Base-by-base conservation (phyloP, 2,797 vertebrate species). In the Oryzias dopingdopingensis region DNA sequence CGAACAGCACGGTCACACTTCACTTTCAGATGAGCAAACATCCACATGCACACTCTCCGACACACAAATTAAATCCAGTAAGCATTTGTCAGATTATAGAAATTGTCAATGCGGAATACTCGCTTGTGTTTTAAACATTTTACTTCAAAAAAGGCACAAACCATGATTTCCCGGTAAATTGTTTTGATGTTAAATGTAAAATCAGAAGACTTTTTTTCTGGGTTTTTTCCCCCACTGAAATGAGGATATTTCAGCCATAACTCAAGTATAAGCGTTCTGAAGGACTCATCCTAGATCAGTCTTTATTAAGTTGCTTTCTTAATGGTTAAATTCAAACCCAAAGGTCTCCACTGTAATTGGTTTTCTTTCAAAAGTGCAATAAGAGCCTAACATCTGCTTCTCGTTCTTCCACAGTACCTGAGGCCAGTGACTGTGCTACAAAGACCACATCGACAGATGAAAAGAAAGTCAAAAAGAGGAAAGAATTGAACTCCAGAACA, bases 151-250 rank as follows among this genome's bases (percentile, higher is more conserved):
- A 93, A 93, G 92, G 92, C 92, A 93, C 92, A 92, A 92, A 92
- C 92, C 93, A 92, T 90, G 88, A 93, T 91, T 93, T 92, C 87
- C 90, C 92, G 92, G 91, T 91, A 91, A 92, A 92, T 92, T 89
- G 91, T 90, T 89, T 86, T 88, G 87, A 92, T 87, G 87, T 88
- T 89, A 91, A 88, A 92, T 91, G 91, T 86, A 87, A 91, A 89
- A 88, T 80, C 46, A 74, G 91, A 87, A 88, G 79, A 91, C 76
- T 85, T 84, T 3, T 81, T 56, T 67, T 53, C 45, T 73, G 17
- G 40, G 18, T 60, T 74, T 68, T 42, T 69, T 26, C 18, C 51
- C 59, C 71, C 74, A 73, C 77, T 79, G 77, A 83, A 88, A 86
- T 83, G 70, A 80, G 85, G 72, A 87, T 81, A 82, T 81, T 77